Percentiles rank a stretch among this genome's conserved stretches.
phyloP scores from a whole-genome alignment of 1,140 invertebrate species.

The Euura saliciscinereae region DNA sequence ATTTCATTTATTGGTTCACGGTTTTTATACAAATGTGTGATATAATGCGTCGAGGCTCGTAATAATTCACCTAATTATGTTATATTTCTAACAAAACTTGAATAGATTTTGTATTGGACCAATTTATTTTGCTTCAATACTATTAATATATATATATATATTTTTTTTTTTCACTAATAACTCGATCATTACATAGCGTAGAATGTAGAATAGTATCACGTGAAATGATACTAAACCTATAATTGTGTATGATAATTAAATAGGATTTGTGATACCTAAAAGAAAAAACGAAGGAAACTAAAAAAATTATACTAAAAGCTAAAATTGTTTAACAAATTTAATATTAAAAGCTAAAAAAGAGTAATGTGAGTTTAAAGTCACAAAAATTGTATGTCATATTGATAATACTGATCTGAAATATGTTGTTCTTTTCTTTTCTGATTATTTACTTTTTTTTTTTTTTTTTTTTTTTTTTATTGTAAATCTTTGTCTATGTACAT shows the following conservation, averaged over 20 bases:
- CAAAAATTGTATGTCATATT: constrained; percentile 16
- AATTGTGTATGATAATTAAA: not conserved
- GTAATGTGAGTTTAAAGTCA: constrained; percentile 11
- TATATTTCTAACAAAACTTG: not conserved
- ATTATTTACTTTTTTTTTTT: too few species aligned
- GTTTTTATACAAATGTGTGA: not conserved
- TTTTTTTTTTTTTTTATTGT: not conserved
- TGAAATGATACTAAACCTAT: not conserved
- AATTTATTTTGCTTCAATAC: too few species aligned
- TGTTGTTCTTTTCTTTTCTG: not conserved
- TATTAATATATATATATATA: too few species aligned
- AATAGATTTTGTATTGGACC: too few species aligned
- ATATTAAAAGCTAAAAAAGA: not conserved
- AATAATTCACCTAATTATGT: not conserved
- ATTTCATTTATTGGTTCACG: not conserved
- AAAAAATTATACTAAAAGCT: not conserved
- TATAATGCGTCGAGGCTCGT: not conserved
- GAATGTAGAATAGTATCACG: not conserved
- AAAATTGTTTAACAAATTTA: not conserved
- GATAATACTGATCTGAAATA: constrained; percentile 10
- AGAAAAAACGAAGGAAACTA: too few species aligned
- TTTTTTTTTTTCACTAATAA: too few species aligned
- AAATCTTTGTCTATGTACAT: not conserved
- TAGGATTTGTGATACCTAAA: constrained; percentile 10
- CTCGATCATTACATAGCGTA: too few species aligned